These are phyloP conservation scores for Lydus trimaculatus DNA, from an alignment of 2,888 invertebrate species.

Conservation along the genomic window DNA sequence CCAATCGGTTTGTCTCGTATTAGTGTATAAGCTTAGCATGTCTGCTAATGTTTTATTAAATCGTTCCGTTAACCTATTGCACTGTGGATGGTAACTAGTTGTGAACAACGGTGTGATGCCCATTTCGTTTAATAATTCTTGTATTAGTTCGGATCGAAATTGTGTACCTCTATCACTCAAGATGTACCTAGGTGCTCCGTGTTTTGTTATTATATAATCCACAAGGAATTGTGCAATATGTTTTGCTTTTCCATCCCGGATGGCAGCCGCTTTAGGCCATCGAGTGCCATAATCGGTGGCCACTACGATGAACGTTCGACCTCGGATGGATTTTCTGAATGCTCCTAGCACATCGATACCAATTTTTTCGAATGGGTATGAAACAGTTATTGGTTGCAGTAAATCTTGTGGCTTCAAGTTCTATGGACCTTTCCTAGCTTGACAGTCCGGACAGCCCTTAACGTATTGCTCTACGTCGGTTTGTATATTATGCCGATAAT, in stretches of 20 bases:
- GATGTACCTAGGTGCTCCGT: not conserved
- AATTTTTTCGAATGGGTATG: slow-evolving; percentile 9
- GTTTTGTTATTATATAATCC: slow-evolving; percentile 9
- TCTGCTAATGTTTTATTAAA: slow-evolving; percentile 39
- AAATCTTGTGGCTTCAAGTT: slow-evolving; percentile 6
- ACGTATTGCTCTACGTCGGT: slow-evolving; percentile 7
- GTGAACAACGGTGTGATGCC: slow-evolving; percentile 31
- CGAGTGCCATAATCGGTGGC: not conserved
- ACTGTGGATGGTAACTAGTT: slow-evolving; percentile 26
- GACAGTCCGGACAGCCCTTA: slow-evolving; percentile 9
- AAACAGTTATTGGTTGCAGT: slow-evolving; percentile 10
- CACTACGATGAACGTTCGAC: not conserved
- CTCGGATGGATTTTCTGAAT: not conserved
- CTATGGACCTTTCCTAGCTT: not conserved
- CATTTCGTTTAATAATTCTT: slow-evolving; percentile 35
- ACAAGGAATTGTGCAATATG: not conserved
- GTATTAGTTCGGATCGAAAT: slow-evolving; percentile 27
- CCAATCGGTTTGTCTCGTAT: slow-evolving; percentile 30
- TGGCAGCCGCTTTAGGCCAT: slow-evolving; percentile 1
- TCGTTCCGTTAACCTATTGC: slow-evolving; percentile 38
- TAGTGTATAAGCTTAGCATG: slow-evolving; percentile 32
- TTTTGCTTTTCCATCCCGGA: not conserved
- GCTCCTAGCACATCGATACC: slow-evolving; percentile 19
- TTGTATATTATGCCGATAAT: slow-evolving; percentile 8
- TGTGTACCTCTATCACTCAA: not conserved